Base-by-base conservation (phyloP, 1,140 invertebrate genomes). In the Drosophila arizonae region DNA sequence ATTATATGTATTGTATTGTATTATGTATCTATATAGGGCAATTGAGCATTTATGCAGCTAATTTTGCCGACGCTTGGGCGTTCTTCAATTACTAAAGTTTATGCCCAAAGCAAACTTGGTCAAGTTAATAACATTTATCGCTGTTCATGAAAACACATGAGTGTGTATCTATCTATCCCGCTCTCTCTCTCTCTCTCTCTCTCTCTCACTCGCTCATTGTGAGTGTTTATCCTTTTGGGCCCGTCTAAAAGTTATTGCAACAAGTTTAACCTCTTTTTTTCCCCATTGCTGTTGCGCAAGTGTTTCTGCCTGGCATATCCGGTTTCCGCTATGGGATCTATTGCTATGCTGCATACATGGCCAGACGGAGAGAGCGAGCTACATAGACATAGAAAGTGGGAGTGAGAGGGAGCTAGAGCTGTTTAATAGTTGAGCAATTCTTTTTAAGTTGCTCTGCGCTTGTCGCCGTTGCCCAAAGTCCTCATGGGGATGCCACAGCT, bases 111-210 rank as follows among this genome's bases (percentile, higher is more conserved):
- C 65, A 68, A 58, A 72, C 56, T 73, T 57, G 64, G 66, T 62
- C 72, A 87, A 86, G 82, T 87, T 81, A 87, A 86, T 86, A 87
- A 79, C 81, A 87, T 87, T 86, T 87, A 86, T 87, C 76, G 81
- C 62, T 79, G 17, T 56, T 66, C 79, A 87, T 87, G 36, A 87
- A 81, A 86, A 79, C 76, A 81, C 70, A 51, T 61, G 43, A 45
- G 26, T 17, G 24, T 45, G 4, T 33, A 6, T 17, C 17, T 17
- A 17, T 17, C 17, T 17, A 17, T 17, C 17, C 17, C 17, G 17
- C 6, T 50, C 17, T 58, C 46, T 57, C 28, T 69, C 39, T 61
- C 60, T 58, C 33, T 50, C 51, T 52, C 33, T 65, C 21, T 55
- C n/a, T 24, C 21, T 24, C 21, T 24, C 21, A 2, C 21, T 24